A percentile compares a stretch with the other conserved stretches of the same genome.
These are phyloP conservation scores for Biston betularia DNA, from an alignment of 2,888 invertebrate genomes.

Conservation along the genomic window DNA sequence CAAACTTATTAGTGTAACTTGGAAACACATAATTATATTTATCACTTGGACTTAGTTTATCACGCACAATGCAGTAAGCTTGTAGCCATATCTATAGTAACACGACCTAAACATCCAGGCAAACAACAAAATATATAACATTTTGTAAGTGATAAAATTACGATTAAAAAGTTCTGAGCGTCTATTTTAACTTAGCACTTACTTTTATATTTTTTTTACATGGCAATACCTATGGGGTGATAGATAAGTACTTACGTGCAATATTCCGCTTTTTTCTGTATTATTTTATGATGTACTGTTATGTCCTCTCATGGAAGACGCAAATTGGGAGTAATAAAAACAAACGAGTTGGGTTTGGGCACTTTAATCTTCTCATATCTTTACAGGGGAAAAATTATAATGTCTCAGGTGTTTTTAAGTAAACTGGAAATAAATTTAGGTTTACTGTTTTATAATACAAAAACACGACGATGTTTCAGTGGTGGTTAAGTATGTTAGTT, in stretches of 20 bases:
- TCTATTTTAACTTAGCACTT: no score
- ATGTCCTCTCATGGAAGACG: conserved; percentile 18
- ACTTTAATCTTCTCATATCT: conserved; percentile 33
- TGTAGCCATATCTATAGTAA: no score
- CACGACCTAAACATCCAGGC: no score
- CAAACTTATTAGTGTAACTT: no score
- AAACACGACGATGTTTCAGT: not conserved
- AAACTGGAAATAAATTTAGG: conserved; percentile 20
- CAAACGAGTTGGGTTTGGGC: conserved; percentile 32
- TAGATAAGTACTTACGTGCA: not conserved
- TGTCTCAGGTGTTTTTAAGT: conserved; percentile 29
- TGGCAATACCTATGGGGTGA: not conserved
- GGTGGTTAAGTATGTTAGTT: no score
- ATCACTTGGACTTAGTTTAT: no score
- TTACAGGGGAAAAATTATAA: conserved; percentile 27
- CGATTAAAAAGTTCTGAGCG: no score
- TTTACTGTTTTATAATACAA: conserved; percentile 12
- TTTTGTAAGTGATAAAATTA: no score
- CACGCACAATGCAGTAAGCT: no score
- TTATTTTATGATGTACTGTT: conserved; percentile 18
- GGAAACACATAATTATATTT: no score
- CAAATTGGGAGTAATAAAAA: conserved; percentile 29
- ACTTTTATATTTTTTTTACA: not conserved
- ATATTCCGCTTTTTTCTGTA: conserved; percentile 5
- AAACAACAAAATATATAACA: no score